Evolutionary conservation across 1,140 invertebrate species (phyloP).

Genomic region (Anoplophora glabripennis): DNA sequence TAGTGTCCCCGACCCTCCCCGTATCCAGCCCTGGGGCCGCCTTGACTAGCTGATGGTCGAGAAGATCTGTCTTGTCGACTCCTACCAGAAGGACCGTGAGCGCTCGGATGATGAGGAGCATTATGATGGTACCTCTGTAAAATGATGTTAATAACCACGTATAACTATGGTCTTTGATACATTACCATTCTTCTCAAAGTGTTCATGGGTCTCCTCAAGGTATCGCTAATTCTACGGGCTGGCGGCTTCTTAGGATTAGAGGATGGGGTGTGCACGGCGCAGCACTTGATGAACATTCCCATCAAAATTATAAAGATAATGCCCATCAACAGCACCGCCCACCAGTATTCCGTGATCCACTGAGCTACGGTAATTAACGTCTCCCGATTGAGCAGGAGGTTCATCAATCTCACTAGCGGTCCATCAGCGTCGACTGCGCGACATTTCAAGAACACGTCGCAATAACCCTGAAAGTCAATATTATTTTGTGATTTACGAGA

Average conservation of each 20-base stretch:
- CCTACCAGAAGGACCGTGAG: conserved; percentile 39
- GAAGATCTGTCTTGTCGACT: conserved; percentile 40
- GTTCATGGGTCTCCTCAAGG: conserved; percentile 82
- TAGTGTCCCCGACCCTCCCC: conserved; percentile 71
- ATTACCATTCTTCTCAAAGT: conserved; percentile 78
- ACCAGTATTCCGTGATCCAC: conserved; percentile 95
- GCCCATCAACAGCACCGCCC: conserved; percentile 89
- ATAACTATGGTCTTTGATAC: not conserved
- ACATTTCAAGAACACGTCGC: conserved; percentile 97
- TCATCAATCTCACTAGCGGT: conserved; percentile 93
- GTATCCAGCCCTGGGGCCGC: conserved; percentile 64
- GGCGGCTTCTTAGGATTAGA: conserved; percentile 92
- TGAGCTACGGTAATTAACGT: conserved; percentile 82
- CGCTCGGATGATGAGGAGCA: conserved; percentile 36
- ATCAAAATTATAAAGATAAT: conserved; percentile 92
- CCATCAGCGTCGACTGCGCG: conserved; percentile 97
- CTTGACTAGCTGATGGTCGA: conserved; percentile 49
- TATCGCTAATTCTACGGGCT: conserved; percentile 81
- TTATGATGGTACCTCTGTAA: conserved; percentile 24
- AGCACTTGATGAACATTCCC: conserved; percentile 99
- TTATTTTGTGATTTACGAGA: not conserved
- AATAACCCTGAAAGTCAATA: conserved; percentile 75
- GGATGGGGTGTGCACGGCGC: conserved; percentile 97
- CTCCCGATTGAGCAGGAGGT: conserved; percentile 89
- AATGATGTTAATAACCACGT: conserved; percentile 10